Conservation (phyloP, 2,797 vertebrate species). For the Poecilia velifera region DNA sequence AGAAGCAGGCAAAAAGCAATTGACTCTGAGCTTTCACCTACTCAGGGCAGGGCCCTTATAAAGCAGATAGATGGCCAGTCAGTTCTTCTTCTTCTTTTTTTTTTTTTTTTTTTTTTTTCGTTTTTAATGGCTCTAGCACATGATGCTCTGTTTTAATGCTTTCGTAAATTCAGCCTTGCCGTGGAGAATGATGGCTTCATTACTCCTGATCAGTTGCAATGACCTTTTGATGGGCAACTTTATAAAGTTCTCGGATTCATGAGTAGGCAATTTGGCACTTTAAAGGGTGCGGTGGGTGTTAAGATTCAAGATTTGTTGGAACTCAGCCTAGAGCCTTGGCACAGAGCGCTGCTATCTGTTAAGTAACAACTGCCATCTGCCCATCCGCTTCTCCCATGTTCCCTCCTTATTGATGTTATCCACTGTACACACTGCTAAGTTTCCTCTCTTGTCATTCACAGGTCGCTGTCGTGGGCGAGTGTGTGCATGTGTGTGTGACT, state of each 20-base stretch:
- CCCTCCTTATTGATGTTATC: slow-evolving; percentile 23
- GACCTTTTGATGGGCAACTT: slow-evolving; percentile 71
- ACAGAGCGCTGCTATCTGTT: slow-evolving; percentile 47
- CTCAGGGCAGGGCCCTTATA: slow-evolving; percentile 33
- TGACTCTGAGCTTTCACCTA: slow-evolving; percentile 48
- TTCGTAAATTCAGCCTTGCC: slow-evolving; percentile 54
- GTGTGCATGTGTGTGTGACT: slow-evolving; percentile 28
- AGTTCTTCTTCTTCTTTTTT: slow-evolving; percentile 30
- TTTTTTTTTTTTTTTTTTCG: slow-evolving; percentile 4
- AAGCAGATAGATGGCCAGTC: slow-evolving; percentile 49
- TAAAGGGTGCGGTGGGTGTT: slow-evolving; percentile 54
- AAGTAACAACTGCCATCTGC: slow-evolving; percentile 63
- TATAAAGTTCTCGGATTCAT: slow-evolving; percentile 69
- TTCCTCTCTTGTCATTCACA: slow-evolving; percentile 56
- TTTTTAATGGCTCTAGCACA: slow-evolving; percentile 50
- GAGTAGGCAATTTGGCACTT: slow-evolving; percentile 69
- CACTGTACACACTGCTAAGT: slow-evolving; percentile 20
- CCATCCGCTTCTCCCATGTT: slow-evolving; percentile 16
- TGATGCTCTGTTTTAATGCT: slow-evolving; percentile 51
- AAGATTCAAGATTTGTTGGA: slow-evolving; percentile 64
- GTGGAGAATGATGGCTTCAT: slow-evolving; percentile 60
- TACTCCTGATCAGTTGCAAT: slow-evolving; percentile 57
- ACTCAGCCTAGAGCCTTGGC: slow-evolving; percentile 64
- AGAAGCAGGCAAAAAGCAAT: slow-evolving; percentile 47
- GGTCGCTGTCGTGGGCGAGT: slow-evolving; percentile 51